phyloP scores from a whole-genome alignment of 2,888 invertebrate species.

The Argyresthia goedartella region DNA sequence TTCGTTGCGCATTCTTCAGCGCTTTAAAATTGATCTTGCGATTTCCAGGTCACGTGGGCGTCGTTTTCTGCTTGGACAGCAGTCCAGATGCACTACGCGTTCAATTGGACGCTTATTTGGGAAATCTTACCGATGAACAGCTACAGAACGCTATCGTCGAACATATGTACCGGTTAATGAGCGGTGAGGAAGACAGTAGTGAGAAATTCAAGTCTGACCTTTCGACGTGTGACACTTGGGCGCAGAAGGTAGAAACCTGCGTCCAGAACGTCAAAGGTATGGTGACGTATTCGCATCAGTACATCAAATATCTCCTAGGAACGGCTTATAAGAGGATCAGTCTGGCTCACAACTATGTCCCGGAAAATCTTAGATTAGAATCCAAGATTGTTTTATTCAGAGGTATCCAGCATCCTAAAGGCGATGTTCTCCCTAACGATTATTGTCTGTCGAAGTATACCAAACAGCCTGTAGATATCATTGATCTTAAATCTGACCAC shows the following conservation, averaged over 20 bases:
- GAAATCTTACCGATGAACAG: conserved; percentile 19
- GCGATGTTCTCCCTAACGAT: conserved; percentile 20
- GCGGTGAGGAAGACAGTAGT: conserved; percentile 11
- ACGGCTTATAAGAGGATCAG: conserved; percentile 24
- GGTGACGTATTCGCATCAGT: conserved; percentile 23
- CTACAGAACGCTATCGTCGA: conserved; percentile 24
- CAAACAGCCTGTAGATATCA: conserved; percentile 24
- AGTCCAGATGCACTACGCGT: conserved; percentile 30
- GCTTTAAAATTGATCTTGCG: not conserved
- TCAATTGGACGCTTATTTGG: conserved; percentile 27
- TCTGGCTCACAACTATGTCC: conserved; percentile 25
- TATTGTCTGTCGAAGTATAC: conserved; percentile 32
- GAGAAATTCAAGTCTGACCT: conserved; percentile 17
- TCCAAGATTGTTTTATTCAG: conserved; percentile 34
- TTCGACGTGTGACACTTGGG: conserved; percentile 17
- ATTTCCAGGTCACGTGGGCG: conserved; percentile 29
- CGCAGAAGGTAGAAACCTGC: conserved; percentile 21
- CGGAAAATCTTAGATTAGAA: conserved; percentile 21
- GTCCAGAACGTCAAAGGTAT: conserved; percentile 16
- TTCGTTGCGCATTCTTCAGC: no score
- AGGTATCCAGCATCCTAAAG: conserved; percentile 19
- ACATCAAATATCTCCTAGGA: conserved; percentile 21
- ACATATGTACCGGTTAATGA: conserved; percentile 23
- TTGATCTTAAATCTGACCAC: conserved; percentile 23
- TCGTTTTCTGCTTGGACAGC: conserved; percentile 35